phyloP scores from a whole-genome alignment of 1,140 invertebrate genomes.

The Nilaparvata lugens region DNA sequence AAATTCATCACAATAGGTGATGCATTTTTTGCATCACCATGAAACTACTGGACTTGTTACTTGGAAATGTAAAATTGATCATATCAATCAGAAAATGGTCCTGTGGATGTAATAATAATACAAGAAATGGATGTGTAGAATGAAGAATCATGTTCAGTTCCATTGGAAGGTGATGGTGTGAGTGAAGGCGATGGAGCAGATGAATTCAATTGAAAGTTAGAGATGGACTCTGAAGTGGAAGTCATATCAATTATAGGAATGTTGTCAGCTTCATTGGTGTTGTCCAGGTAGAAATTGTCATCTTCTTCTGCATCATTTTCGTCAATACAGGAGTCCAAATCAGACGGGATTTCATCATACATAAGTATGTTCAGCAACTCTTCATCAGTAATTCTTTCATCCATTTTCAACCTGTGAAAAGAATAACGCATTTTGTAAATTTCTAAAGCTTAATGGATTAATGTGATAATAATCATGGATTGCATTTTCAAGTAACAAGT shows the following conservation, averaged over 20 bases:
- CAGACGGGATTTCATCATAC: background rate
- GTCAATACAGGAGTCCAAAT: background rate
- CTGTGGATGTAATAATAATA: no score
- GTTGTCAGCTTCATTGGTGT: background rate
- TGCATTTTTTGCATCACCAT: no score
- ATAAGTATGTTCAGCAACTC: background rate
- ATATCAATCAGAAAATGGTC: no score
- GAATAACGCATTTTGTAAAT: background rate
- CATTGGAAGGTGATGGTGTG: background rate
- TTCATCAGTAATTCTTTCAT: conserved; percentile 6
- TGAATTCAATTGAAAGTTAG: background rate
- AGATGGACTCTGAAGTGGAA: no score
- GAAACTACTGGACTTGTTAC: no score
- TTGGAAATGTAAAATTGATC: no score
- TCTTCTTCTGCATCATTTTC: background rate
- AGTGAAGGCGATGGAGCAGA: background rate
- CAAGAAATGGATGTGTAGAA: no score
- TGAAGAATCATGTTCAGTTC: background rate
- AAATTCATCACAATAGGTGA: no score
- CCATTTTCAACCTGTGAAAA: conserved; percentile 8
- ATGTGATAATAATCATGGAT: background rate
- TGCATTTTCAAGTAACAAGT: conserved; percentile 1
- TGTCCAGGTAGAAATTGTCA: no score
- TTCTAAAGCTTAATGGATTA: background rate
- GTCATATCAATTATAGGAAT: no score